Conservation (phyloP, 2,797 vertebrate species). For the Danio kyathit region DNA sequence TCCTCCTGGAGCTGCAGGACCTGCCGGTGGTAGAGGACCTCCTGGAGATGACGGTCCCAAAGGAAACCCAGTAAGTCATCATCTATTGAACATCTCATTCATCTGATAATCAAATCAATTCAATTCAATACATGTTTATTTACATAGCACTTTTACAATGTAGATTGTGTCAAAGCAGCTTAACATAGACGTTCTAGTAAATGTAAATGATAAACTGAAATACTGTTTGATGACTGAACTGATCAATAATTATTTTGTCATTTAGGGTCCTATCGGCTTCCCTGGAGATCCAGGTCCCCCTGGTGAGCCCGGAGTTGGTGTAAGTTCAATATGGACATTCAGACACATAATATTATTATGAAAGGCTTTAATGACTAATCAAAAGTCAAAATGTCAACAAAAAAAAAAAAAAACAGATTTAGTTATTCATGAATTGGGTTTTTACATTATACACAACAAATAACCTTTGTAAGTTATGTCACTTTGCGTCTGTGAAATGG, state of each 20-base stretch:
- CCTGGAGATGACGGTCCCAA: conserved; percentile 96
- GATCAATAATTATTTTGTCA: conserved; percentile 43
- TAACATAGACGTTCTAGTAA: no score
- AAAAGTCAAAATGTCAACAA: not conserved
- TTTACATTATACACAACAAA: not conserved
- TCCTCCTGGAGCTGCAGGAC: conserved; percentile 94
- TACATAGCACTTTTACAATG: no score
- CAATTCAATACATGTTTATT: no score
- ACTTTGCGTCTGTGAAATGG: not conserved
- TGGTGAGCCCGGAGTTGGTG: conserved; percentile 91
- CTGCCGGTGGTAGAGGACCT: conserved; percentile 91
- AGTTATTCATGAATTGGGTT: not conserved
- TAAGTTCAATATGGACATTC: conserved; percentile 79
- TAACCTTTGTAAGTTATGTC: not conserved
- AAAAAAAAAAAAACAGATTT: not conserved
- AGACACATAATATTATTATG: not conserved
- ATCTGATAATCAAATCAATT: not conserved
- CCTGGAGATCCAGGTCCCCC: conserved; percentile 98
- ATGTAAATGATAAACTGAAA: not conserved
- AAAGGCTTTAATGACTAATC: not conserved
- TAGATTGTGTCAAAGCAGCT: no score
- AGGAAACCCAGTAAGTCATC: conserved; percentile 91
- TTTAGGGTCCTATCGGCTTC: conserved; percentile 95
- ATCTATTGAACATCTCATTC: conserved; percentile 1
- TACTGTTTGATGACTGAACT: not conserved